A percentile compares a stretch with the other conserved stretches of the same genome.
These are phyloP conservation scores for Cerceris ruficornis DNA, from an alignment of 2,888 invertebrate genomes.

Conservation along the genomic window DNA sequence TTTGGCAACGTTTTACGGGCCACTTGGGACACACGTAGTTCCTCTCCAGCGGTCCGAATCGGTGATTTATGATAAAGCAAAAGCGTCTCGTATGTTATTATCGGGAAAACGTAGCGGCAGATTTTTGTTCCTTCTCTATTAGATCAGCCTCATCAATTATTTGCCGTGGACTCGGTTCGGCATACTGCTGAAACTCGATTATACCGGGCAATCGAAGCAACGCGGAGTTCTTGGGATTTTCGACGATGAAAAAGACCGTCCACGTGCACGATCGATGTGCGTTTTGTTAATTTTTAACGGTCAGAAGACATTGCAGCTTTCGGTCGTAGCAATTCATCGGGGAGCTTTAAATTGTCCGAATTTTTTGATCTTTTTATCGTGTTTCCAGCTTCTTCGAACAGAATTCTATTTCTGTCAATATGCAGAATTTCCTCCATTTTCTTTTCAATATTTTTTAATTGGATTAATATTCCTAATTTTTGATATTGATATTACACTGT, in stretches of 20 bases:
- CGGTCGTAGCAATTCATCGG: too few relatives aligned
- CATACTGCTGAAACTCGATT: not conserved
- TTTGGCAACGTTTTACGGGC: too few relatives aligned
- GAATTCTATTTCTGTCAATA: too few relatives aligned
- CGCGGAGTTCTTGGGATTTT: not conserved
- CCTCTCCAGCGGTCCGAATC: not conserved
- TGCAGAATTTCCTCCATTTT: too few relatives aligned
- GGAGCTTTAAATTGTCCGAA: too few relatives aligned
- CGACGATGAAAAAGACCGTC: not conserved
- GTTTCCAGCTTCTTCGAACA: not conserved
- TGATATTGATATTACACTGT: too few relatives aligned
- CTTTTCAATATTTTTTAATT: too few relatives aligned
- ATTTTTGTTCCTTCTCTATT: not conserved
- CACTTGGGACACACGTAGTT: not conserved
- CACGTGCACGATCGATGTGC: not conserved
- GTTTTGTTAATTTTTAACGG: not conserved
- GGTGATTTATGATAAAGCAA: not conserved
- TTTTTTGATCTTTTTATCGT: not conserved
- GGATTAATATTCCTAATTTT: too few relatives aligned
- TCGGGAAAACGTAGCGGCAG: not conserved
- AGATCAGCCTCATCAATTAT: slow-evolving; percentile 2
- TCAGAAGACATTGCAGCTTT: too few relatives aligned
- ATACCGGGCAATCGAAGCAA: not conserved
- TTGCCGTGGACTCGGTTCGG: not conserved
- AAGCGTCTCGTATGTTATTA: not conserved